Percentiles rank a stretch among this genome's conserved stretches.
These are phyloP conservation scores for Zosterops borbonicus DNA, from an alignment of 2,113 vertebrate genomes.

Conservation along the genomic window DNA sequence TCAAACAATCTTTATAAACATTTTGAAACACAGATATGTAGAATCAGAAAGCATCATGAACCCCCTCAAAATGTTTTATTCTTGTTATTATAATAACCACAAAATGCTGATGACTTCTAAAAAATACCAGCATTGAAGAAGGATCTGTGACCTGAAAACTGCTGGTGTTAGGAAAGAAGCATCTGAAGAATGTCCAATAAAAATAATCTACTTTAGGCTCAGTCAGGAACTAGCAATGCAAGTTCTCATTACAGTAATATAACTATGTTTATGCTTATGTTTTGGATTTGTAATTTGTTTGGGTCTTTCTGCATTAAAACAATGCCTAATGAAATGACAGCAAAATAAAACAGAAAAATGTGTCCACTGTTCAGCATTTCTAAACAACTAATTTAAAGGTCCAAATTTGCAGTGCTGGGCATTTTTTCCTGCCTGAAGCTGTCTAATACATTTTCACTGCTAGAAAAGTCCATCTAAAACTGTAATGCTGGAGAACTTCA, in stretches of 20 bases:
- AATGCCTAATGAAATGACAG: neutral
- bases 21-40: neutral
- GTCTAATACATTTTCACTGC: neutral
- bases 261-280: neutral
- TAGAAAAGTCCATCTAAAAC: neutral
- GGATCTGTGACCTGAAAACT: neutral
- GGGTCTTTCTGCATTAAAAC: neutral
- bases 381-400: neutral
- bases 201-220: neutral
- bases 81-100: neutral
- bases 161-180: neutral
- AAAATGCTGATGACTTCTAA: neutral
- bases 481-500: neutral
- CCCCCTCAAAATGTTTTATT: neutral
- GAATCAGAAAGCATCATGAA: neutral
- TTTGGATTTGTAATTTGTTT: neutral
- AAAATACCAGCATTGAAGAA: neutral
- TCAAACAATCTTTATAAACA: neutral
- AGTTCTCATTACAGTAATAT: neutral
- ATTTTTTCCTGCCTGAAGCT: neutral
- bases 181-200: neutral
- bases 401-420: neutral
- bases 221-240: neutral
- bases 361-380: neutral
- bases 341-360: neutral